Evolutionary conservation across 2,888 invertebrate genomes (phyloP), one percentile per base, ranked within the genome.

Genomic region (Cenopis cana): DNA sequence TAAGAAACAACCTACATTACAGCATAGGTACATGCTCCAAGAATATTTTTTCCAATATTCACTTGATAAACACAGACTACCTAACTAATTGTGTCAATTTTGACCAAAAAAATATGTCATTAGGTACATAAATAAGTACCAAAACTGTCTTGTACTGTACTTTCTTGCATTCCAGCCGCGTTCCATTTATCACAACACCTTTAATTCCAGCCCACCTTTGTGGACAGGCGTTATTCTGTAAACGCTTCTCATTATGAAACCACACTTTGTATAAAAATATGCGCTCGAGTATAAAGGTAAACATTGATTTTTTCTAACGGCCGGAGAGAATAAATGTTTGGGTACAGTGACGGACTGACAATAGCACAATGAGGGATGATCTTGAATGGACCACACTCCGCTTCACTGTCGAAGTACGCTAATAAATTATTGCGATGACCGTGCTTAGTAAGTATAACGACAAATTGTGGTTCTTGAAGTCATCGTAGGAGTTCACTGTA

Each of bases 191-290:
- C 87, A 88, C 77, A 73, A 77, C 84, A 88, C 85, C 85, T 90
- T 89, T 89, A 88, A 92, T 90, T 89, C 88, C 82, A 83, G 84
- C 84, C 83, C 82, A 89, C 83, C 78, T 88, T 93, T 93, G 90
- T 93, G 82, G 79, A 83, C 89, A 88, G 89, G 93, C 93, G 93
- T 93, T 89, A 92, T 90, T 91, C 92, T 92, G 93, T 92, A 93
- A 93, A 90, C 85, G 88, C 79, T 85, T 81, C 89, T 91, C 90
- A 90, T 92, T 92, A 92, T 91, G 83, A 87, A 87, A 85, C 84
- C 85, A 86, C 86, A 90, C 91, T 91, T 91, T 93, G 91, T 92
- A 90, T 91, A 88, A 91, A 91, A 92, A 90, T 91, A 90, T 90
- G 85, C 86, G 90, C 88, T 91, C 88, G 84, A 91, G 87, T 91